Conservation (phyloP, 2,888 invertebrate species). For the Hyposoter didymator region DNA sequence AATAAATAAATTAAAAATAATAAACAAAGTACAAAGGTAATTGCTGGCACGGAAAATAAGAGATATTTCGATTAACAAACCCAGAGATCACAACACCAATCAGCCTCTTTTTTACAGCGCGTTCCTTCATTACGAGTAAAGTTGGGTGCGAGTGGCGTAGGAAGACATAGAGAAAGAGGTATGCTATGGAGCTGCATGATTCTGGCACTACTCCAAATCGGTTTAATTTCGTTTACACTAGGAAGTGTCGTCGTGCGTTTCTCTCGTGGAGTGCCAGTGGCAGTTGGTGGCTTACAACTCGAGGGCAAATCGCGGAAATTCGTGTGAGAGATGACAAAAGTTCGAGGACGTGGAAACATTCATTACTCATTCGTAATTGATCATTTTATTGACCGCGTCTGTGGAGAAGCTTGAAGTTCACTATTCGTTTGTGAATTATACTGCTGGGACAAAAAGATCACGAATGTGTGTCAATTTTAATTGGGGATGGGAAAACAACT, state of each 20-base stretch:
- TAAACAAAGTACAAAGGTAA: neutral
- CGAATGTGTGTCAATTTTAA: slow-evolving; percentile 61
- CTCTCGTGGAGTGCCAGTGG: slow-evolving; percentile 59
- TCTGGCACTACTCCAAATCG: slow-evolving; percentile 77
- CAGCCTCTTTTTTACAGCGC: slow-evolving; percentile 44
- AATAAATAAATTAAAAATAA: slow-evolving; percentile 11
- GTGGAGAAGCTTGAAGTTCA: neutral
- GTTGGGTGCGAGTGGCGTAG: slow-evolving; percentile 18
- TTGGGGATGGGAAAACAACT: slow-evolving; percentile 67
- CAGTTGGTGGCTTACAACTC: slow-evolving; percentile 52
- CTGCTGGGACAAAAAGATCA: slow-evolving; percentile 50
- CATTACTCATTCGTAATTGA: slow-evolving; percentile 4
- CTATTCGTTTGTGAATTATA: neutral
- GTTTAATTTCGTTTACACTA: slow-evolving; percentile 78
- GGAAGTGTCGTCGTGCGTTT: slow-evolving; percentile 62
- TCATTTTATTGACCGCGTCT: neutral
- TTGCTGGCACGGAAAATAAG: neutral
- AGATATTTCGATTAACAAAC: slow-evolving; percentile 46
- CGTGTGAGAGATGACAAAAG: slow-evolving; percentile 19
- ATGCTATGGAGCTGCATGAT: slow-evolving; percentile 68
- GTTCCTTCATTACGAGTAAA: slow-evolving; percentile 19
- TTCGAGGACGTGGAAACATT: neutral
- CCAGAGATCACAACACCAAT: slow-evolving; percentile 58
- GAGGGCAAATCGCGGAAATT: slow-evolving; percentile 51
- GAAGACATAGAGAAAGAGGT: slow-evolving; percentile 72